Conservation (phyloP, 2,888 invertebrate genomes). For the Ichneumoninae sp. region DNA sequence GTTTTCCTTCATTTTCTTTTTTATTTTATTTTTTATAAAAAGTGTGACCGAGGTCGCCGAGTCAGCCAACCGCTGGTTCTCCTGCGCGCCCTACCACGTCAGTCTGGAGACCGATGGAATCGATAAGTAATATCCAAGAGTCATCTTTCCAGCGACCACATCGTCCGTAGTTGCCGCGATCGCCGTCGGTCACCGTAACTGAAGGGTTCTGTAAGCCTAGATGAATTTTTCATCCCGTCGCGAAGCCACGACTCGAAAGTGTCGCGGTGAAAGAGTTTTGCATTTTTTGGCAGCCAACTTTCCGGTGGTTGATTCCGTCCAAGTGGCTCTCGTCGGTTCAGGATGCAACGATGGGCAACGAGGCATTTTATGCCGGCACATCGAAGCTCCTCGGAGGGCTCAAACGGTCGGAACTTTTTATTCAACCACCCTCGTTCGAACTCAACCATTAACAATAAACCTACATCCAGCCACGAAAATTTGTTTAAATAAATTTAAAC, state of each 20-base stretch:
- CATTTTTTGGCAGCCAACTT: conserved; percentile 51
- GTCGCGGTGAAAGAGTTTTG: background rate
- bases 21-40: conserved; percentile 17
- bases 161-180: background rate
- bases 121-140: conserved; percentile 78
- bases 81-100: conserved; percentile 65
- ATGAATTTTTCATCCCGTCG: conserved; percentile 46
- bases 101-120: conserved; percentile 73
- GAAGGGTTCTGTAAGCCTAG: background rate
- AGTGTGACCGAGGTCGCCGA: conserved; percentile 27
- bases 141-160: conserved; percentile 16
- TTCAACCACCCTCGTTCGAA: background rate
- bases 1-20: conserved; percentile 5
- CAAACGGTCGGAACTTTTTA: conserved; percentile 4
- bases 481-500: background rate
- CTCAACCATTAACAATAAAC: background rate
- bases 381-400: conserved; percentile 51
- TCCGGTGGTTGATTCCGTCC: conserved; percentile 48
- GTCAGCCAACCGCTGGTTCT: conserved; percentile 14
- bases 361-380: conserved; percentile 71
- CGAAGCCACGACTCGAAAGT: conserved; percentile 8
- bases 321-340: conserved; percentile 43
- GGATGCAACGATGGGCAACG: conserved; percentile 49
- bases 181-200: background rate
- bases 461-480: background rate